These are phyloP conservation scores for Sorex araneus DNA, from an alignment of 2,113 vertebrate species.

Conservation along the genomic window DNA sequence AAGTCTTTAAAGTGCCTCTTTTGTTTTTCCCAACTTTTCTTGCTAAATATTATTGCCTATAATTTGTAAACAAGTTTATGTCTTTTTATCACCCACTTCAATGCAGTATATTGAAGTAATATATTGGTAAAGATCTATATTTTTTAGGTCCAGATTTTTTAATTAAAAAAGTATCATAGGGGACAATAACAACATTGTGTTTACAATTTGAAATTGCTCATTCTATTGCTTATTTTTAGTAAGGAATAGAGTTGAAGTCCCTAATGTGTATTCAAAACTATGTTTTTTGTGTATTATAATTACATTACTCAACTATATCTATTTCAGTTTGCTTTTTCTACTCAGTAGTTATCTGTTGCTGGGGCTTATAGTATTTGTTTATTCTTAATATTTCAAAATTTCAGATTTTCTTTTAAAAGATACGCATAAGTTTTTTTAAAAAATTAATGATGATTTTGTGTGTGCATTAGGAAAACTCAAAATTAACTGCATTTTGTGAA, in stretches of 20 bases:
- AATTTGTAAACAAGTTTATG: slow-evolving; percentile 1
- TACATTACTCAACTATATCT: slow-evolving; percentile 20
- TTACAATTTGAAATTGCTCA: slow-evolving; percentile 9
- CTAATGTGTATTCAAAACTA: slow-evolving; percentile 45
- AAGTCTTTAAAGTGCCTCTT: neutral
- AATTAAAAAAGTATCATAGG: neutral
- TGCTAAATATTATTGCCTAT: neutral
- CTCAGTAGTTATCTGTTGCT: neutral
- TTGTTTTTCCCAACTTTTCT: neutral
- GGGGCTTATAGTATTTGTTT: neutral
- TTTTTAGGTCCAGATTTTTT: slow-evolving; percentile 40
- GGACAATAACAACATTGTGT: neutral
- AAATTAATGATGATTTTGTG: neutral
- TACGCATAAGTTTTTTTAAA: too few species aligned
- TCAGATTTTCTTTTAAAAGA: slow-evolving; percentile 6
- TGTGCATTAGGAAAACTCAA: slow-evolving; percentile 70
- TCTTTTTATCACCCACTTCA: neutral
- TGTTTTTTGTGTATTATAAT: too few species aligned
- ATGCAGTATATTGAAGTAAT: slow-evolving; percentile 18
- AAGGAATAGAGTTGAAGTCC: too few species aligned
- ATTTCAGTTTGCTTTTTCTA: slow-evolving; percentile 43
- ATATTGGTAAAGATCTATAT: neutral
- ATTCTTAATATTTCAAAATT: slow-evolving; percentile 54
- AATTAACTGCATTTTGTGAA: slow-evolving; percentile 82
- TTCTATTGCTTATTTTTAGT: neutral